Percentiles rank a stretch among this genome's conserved stretches.
phyloP scores from a whole-genome alignment of 92 coral and sea anemone genomes.

The Zoanthus gigantus region DNA sequence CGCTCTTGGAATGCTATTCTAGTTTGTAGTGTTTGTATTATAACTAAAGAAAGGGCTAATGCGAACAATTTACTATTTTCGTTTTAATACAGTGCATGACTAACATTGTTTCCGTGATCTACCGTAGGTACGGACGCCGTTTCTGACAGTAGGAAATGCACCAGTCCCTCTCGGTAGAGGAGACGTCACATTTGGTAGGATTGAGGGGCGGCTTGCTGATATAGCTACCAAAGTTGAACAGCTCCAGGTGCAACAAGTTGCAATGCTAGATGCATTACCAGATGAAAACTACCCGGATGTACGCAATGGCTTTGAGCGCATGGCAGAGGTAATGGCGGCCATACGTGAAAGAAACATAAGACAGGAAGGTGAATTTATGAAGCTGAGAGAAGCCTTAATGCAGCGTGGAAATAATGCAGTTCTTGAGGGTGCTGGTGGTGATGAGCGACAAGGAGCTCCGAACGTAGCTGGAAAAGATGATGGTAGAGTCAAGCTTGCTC shows the following conservation, averaged over 20 bases:
- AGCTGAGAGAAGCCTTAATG: constrained; percentile 1
- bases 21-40: too few species aligned
- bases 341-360: neutral
- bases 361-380: constrained; percentile 14
- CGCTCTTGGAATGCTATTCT: too few species aligned
- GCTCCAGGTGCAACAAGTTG: constrained; percentile 19
- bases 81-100: too few species aligned
- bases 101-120: neutral
- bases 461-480: neutral
- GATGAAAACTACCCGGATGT: neutral
- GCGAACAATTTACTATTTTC: too few species aligned
- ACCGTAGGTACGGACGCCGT: constrained; percentile 22
- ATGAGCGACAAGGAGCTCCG: neutral
- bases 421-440: neutral
- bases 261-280: constrained; percentile 25
- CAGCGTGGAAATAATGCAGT: neutral
- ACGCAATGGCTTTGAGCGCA: constrained; percentile 2
- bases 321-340: constrained; percentile 12
- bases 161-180: neutral
- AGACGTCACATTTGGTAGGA: neutral
- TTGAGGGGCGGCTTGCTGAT: constrained; percentile 29
- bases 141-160: constrained; percentile 25
- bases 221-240: constrained; percentile 2
- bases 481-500: too few species aligned
- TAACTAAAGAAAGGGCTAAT: too few species aligned